Base-by-base conservation (phyloP, 2,888 invertebrate species). In the Ganaspis brasiliensis region DNA sequence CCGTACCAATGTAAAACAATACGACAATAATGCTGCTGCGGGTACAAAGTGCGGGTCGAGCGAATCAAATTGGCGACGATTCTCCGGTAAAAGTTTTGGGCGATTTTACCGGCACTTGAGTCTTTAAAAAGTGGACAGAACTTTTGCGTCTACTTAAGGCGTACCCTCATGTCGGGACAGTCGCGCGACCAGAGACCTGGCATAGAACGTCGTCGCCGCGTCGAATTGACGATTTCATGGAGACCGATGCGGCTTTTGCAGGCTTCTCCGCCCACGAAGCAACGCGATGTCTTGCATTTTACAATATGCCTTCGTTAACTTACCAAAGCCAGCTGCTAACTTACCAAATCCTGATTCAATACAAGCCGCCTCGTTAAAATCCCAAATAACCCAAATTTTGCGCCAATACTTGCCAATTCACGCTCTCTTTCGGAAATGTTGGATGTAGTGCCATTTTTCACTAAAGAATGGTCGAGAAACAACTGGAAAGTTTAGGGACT, bases 151-250 rank as follows among this genome's bases (percentile, higher is more conserved):
- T 86, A 86, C 85, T 87, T 84, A 83, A 84, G 83, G 82, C 82
- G 82, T 83, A 82, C 81, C 83, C 84, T 79, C 81, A 76, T 81
- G 84, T 83, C 82, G 79, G 83, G 81, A 81, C 79, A 84, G 88
- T 87, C 90, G 87, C 88, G 88, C 87, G 87, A 86, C 85, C 84
- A 76, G 79, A 82, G 84, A 77, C 79, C 79, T 80, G 37, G 80
- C 85, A 89, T 89, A 87, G 88, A 90, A 87, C 86, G 79, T 87
- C 87, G 86, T 89, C 86, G 85, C 86, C 88, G 89, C 86, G 84
- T 85, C 91, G 90, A 91, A 91, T 91, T 86, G 85, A 80, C 88
- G 88, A 91, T 91, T 91, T 91, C 90, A 91, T 90, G 90, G 87
- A 81, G 88, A 88, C 88, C 89, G 90, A 90, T 88, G 89, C 89